phyloP scores from a whole-genome alignment of 2,888 invertebrate species.

The Oscheius sp. region DNA sequence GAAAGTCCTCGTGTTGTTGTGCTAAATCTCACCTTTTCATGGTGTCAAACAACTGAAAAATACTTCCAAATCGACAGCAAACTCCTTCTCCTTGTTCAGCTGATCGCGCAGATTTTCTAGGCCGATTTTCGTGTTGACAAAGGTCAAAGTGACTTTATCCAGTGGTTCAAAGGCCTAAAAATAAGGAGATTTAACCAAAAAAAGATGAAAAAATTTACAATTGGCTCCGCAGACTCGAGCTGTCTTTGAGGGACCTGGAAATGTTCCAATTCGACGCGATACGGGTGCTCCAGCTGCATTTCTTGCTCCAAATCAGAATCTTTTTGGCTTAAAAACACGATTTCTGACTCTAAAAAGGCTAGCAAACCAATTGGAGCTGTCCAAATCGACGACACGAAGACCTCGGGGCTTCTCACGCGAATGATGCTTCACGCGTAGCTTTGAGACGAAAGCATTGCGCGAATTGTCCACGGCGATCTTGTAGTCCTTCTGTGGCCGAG shows the following conservation, averaged over 20 bases:
- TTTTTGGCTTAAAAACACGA: not conserved
- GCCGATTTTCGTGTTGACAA: slow-evolving; percentile 81
- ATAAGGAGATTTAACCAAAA: not conserved
- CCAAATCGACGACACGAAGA: slow-evolving; percentile 37
- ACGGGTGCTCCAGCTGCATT: slow-evolving; percentile 55
- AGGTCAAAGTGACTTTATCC: slow-evolving; percentile 80
- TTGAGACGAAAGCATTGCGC: slow-evolving; percentile 52
- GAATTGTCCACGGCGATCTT: slow-evolving; percentile 53
- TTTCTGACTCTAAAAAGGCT: not conserved
- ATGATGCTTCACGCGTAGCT: slow-evolving; percentile 48
- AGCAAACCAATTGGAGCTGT: not conserved
- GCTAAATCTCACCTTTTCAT: slow-evolving; percentile 75
- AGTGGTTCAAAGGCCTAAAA: slow-evolving; percentile 76
- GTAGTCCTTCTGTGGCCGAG: slow-evolving; percentile 27
- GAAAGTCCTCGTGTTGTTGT: slow-evolving; percentile 90
- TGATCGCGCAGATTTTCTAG: slow-evolving; percentile 81
- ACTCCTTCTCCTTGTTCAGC: slow-evolving; percentile 80
- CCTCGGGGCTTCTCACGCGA: slow-evolving; percentile 6
- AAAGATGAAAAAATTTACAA: not conserved
- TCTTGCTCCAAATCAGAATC: slow-evolving; percentile 33
- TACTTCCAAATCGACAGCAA: slow-evolving; percentile 86
- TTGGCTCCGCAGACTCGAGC: slow-evolving; percentile 41
- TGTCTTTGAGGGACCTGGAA: slow-evolving; percentile 54
- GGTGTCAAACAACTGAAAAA: not conserved
- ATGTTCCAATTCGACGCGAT: slow-evolving; percentile 60